A percentile compares a stretch with the other conserved stretches of the same genome.
phyloP scores from a whole-genome alignment of 2,888 invertebrate genomes.

The Dermolepida albohirtum region DNA sequence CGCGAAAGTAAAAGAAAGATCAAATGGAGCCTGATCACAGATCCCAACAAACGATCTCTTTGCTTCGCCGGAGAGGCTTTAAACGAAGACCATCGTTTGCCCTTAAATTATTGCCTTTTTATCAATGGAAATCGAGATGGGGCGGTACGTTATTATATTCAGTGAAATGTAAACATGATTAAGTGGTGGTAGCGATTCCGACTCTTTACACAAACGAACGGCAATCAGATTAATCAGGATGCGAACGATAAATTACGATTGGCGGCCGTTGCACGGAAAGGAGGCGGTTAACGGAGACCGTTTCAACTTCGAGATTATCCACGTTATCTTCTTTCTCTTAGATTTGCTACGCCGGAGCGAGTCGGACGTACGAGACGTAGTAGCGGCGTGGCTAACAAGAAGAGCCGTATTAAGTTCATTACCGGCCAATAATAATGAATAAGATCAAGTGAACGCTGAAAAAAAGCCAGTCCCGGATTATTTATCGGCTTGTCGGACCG shows the following conservation, averaged over 20 bases:
- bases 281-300: conserved; percentile 8
- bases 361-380: background rate
- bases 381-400: background rate
- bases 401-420: conserved; percentile 28
- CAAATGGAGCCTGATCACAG: too few relatives aligned
- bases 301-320: too few relatives aligned
- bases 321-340: background rate
- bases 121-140: conserved; percentile 52
- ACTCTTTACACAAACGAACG: conserved; percentile 39
- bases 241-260: conserved; percentile 41
- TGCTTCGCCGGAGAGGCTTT: too few relatives aligned
- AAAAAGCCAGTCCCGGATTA: conserved; percentile 4
- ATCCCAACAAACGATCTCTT: too few relatives aligned
- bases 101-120: conserved; percentile 49
- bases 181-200: conserved; percentile 49
- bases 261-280: conserved; percentile 24
- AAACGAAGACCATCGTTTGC: too few relatives aligned
- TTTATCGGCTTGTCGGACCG: conserved; percentile 23
- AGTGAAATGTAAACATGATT: conserved; percentile 53
- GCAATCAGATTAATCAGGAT: conserved; percentile 41
- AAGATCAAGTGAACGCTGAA: conserved; percentile 12
- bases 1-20: too few relatives aligned
- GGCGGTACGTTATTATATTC: conserved; percentile 47
- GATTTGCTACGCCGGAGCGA: background rate
- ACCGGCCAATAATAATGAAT: conserved; percentile 28